A percentile compares a stretch with the other conserved stretches of the same genome.
These are phyloP conservation scores for Epinephelus lanceolatus DNA, from an alignment of 2,113 vertebrate genomes.

Conservation along the genomic window DNA sequence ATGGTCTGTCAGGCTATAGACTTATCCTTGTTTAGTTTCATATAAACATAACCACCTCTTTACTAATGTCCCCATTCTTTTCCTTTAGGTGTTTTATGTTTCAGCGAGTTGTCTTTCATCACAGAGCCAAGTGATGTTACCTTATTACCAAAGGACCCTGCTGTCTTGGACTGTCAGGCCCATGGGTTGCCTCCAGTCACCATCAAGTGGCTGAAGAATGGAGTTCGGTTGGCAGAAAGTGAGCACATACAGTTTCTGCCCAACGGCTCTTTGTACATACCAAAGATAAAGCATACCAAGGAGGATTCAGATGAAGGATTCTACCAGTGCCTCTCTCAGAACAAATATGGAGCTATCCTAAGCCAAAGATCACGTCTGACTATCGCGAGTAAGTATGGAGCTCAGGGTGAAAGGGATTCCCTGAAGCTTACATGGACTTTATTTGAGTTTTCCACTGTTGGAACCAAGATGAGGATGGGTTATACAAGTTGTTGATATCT, in stretches of 20 bases:
- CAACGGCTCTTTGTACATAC: slow-evolving; percentile 93
- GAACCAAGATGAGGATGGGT: slow-evolving; percentile 10
- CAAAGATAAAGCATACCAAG: slow-evolving; percentile 87
- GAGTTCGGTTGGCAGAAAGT: slow-evolving; percentile 87
- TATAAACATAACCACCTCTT: neutral
- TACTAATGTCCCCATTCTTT: slow-evolving; percentile 18
- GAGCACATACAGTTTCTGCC: slow-evolving; percentile 88
- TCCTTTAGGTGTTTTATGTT: slow-evolving; percentile 87
- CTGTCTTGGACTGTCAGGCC: slow-evolving; percentile 92
- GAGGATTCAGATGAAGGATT: slow-evolving; percentile 92
- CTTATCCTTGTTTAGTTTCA: neutral
- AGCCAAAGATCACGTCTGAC: slow-evolving; percentile 95
- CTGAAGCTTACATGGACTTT: neutral
- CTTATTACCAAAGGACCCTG: slow-evolving; percentile 86
- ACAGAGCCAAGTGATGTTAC: slow-evolving; percentile 91
- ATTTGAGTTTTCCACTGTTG: slow-evolving; percentile 7
- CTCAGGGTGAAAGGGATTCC: neutral
- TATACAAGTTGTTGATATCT: slow-evolving; percentile 27
- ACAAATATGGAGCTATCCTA: slow-evolving; percentile 94
- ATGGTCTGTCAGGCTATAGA: neutral
- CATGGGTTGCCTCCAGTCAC: slow-evolving; percentile 91
- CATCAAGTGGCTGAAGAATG: slow-evolving; percentile 93
- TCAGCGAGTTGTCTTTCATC: slow-evolving; percentile 94
- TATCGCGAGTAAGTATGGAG: slow-evolving; percentile 91
- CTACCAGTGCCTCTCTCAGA: slow-evolving; percentile 95